Conservation (phyloP, 2,888 invertebrate species). For the Dasysyrphus tricinctus region DNA sequence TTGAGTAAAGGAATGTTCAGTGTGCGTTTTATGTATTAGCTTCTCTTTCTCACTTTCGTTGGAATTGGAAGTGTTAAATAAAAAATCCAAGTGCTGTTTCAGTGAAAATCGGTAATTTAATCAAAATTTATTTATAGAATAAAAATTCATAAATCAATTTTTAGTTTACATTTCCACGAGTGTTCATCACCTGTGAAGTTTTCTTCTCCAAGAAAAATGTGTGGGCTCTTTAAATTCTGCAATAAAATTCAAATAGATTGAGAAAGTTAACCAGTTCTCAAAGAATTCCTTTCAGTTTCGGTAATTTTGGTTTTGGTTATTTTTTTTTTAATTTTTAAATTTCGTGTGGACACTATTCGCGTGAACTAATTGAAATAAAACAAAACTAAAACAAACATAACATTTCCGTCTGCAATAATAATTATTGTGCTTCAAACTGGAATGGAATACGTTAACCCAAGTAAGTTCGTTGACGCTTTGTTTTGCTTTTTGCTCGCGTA, state of each 20-base stretch:
- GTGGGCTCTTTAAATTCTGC: neutral
- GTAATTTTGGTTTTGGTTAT: neutral
- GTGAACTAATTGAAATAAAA: constrained; percentile 35
- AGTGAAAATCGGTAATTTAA: neutral
- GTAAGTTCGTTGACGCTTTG: constrained; percentile 71
- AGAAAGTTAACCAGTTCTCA: neutral
- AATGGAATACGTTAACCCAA: constrained; percentile 72
- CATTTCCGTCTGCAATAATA: constrained; percentile 54
- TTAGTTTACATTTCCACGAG: neutral
- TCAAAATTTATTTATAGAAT: constrained; percentile 7
- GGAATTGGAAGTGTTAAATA: constrained; percentile 36
- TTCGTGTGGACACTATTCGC: neutral
- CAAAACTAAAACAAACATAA: constrained; percentile 26
- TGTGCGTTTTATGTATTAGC: constrained; percentile 48
- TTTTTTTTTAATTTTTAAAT: constrained; percentile 4
- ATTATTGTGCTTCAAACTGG: constrained; percentile 50
- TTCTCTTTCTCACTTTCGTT: constrained; percentile 53
- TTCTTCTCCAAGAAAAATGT: neutral
- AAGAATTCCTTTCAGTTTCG: neutral
- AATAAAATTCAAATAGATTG: neutral
- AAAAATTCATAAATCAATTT: neutral
- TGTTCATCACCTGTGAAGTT: neutral
- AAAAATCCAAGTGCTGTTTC: constrained; percentile 10
- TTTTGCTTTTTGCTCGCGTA: constrained; percentile 28
- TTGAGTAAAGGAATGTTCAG: constrained; percentile 64